phyloP scores from a whole-genome alignment of 2,113 vertebrate genomes.

The Osmerus eperlanus region DNA sequence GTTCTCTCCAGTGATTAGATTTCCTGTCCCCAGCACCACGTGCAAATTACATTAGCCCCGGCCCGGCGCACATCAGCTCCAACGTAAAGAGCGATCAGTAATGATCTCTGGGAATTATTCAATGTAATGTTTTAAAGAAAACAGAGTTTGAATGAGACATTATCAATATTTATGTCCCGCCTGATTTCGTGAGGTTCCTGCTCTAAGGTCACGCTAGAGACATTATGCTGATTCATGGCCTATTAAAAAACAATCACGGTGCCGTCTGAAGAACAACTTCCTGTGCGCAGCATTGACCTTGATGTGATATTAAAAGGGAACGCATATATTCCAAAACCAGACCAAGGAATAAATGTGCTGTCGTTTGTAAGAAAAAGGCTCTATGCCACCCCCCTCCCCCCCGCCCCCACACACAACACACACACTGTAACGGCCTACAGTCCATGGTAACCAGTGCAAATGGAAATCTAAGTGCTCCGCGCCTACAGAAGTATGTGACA shows the following conservation, averaged over 20 bases:
- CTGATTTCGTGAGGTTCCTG: conserved; percentile 47
- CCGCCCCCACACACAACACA: conserved; percentile 8
- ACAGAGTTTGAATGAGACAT: conserved; percentile 44
- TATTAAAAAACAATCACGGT: conserved; percentile 30
- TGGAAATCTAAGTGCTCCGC: not conserved
- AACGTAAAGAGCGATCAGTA: conserved; percentile 37
- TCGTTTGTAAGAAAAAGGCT: not conserved
- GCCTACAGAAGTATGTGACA: not conserved
- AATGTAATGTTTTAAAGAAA: conserved; percentile 44
- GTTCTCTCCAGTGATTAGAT: conserved; percentile 50
- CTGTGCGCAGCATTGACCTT: conserved; percentile 16
- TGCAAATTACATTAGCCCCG: conserved; percentile 47
- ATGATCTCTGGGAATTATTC: conserved; percentile 37
- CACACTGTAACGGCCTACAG: not conserved
- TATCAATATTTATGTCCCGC: conserved; percentile 57
- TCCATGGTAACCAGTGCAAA: conserved; percentile 2
- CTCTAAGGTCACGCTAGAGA: conserved; percentile 48
- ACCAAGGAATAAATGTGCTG: too few relatives aligned
- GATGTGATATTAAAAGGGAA: not conserved
- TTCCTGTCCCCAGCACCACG: conserved; percentile 31
- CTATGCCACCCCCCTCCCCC: conserved; percentile 1
- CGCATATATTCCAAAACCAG: not conserved
- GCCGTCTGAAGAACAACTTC: conserved; percentile 6
- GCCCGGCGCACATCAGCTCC: conserved; percentile 10
- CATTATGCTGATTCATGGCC: conserved; percentile 45